Percentiles rank a stretch among this genome's conserved stretches.
phyloP scores from a whole-genome alignment of 2,113 vertebrate genomes.

The Pelvicachromis taeniatus region DNA sequence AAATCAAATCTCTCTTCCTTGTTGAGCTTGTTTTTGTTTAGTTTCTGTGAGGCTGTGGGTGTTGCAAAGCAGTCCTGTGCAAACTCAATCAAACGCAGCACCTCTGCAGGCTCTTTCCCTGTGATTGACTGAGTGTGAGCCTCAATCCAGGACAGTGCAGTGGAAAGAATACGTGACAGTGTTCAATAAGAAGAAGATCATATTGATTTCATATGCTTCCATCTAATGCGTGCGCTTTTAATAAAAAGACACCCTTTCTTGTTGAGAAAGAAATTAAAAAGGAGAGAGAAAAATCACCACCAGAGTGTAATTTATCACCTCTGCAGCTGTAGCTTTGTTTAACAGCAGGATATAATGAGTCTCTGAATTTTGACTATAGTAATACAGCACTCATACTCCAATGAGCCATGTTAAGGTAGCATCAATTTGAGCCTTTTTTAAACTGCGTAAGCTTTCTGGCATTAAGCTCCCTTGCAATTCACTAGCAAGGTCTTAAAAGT shows the following conservation, averaged over 20 bases:
- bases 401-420: not conserved
- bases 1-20: slow-evolving; percentile 10
- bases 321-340: not conserved
- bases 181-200: not conserved
- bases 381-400: not conserved
- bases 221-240: not conserved
- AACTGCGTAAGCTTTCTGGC: not conserved
- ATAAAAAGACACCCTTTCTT: not conserved
- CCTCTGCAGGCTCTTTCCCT: not conserved
- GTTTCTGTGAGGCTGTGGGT: not conserved
- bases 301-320: not conserved
- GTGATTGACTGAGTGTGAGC: not conserved
- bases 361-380: not conserved
- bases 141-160: not conserved
- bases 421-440: not conserved
- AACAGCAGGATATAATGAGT: not conserved
- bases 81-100: slow-evolving; percentile 36
- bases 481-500: not conserved
- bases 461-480: not conserved
- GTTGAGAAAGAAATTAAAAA: not conserved
- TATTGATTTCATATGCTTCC: not conserved
- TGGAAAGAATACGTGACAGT: not conserved
- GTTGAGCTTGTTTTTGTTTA: slow-evolving; percentile 10
- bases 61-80: not conserved
- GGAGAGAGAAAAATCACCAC: not conserved